phyloP scores from a whole-genome alignment of 2,888 invertebrate genomes.

The Arrhopalites spinosus region DNA sequence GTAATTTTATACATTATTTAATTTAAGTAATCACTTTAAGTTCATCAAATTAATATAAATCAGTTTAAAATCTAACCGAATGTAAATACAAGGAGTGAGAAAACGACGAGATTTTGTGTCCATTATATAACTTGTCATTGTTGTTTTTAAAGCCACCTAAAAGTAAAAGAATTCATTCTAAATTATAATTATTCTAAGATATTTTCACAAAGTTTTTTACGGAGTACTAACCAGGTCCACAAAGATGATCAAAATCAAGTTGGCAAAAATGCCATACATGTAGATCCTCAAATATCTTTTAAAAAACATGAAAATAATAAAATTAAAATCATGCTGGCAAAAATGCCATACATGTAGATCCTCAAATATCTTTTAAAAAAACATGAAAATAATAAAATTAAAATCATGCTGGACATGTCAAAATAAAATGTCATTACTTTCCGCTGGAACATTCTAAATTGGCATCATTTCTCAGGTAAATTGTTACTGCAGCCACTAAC shows the following conservation, averaged over 20 bases:
- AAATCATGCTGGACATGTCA: no score
- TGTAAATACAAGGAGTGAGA: constrained; percentile 48
- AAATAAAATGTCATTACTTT: constrained; percentile 51
- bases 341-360: constrained; percentile 70
- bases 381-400: no score
- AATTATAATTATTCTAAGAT: no score
- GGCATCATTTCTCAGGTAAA: constrained; percentile 44
- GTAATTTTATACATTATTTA: background rate
- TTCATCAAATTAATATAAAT: background rate
- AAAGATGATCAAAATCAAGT: constrained; percentile 58
- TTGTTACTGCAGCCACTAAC: constrained; percentile 42
- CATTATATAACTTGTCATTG: constrained; percentile 57
- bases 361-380: constrained; percentile 67
- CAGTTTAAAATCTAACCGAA: constrained; percentile 27
- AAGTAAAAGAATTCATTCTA: no score
- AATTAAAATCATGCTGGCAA: constrained; percentile 55
- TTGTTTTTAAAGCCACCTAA: constrained; percentile 56
- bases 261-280: constrained; percentile 66
- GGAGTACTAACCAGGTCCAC: constrained; percentile 55
- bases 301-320: no score
- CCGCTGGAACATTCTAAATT: constrained; percentile 70
- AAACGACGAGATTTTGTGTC: constrained; percentile 45
- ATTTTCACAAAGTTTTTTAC: no score
- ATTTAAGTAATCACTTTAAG: background rate
- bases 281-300: constrained; percentile 74